Evolutionary conservation across 2,797 vertebrate species (phyloP).

Genomic region (Falco naumanni): DNA sequence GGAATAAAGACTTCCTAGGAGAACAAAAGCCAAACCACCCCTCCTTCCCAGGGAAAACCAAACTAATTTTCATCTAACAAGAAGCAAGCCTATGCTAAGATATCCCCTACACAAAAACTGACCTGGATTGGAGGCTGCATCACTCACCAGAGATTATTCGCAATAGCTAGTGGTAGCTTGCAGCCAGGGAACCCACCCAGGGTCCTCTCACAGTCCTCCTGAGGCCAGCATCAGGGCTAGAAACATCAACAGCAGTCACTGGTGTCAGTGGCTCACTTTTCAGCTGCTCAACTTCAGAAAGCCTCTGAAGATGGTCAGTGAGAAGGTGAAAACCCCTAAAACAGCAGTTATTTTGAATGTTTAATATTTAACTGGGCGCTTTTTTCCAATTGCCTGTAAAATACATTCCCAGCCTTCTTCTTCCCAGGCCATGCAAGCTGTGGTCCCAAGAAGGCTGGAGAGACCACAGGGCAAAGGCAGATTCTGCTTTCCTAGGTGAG

Average conservation of each 20-base stretch:
- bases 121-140: not conserved
- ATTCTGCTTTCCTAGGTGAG: not conserved
- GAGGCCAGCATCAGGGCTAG: not conserved
- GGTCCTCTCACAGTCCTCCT: not conserved
- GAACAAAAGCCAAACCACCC: not conserved
- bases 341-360: not conserved
- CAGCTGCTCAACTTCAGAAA: not conserved
- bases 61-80: not conserved
- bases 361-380: not conserved
- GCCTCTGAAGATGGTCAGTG: not conserved
- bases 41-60: not conserved
- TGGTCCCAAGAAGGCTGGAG: not conserved
- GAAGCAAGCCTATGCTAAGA: not conserved
- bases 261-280: not conserved
- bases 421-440: rapidly evolving
- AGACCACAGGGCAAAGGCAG: not conserved
- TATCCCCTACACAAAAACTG: not conserved
- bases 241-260: not conserved
- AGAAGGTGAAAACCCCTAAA: not conserved
- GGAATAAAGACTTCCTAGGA: not conserved
- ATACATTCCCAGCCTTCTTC: not conserved
- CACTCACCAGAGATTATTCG: not conserved
- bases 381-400: not conserved
- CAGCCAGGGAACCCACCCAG: not conserved
- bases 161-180: not conserved